Conservation (phyloP, 1,140 invertebrate species). For the Nebria ingens region DNA sequence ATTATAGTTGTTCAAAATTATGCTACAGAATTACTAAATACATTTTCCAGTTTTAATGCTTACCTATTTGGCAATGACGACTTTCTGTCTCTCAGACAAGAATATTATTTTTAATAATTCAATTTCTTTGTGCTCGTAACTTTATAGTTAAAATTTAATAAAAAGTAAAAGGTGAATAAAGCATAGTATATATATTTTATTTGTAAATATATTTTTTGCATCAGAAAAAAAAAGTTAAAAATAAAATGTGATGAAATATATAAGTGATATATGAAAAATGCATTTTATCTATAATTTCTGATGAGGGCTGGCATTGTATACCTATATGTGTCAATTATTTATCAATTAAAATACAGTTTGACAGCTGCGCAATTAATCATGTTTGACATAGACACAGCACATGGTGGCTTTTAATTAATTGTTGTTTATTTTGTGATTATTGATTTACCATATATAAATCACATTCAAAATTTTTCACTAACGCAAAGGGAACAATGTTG, state of each 20-base stretch:
- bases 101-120: not conserved
- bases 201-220: not conserved
- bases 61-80: not conserved
- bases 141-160: not conserved
- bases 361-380: not conserved
- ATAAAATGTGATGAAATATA: too few relatives aligned
- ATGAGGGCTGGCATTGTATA: not conserved
- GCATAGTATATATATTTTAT: not conserved
- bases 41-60: not conserved
- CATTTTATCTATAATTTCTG: too few relatives aligned
- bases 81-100: too few relatives aligned
- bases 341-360: not conserved
- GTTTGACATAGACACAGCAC: not conserved
- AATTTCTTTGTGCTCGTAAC: not conserved
- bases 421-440: slow-evolving; percentile 3
- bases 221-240: too few relatives aligned
- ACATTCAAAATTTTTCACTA: not conserved
- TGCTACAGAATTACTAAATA: not conserved
- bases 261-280: too few relatives aligned
- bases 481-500: too few relatives aligned
- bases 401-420: slow-evolving; percentile 5
- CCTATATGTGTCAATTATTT: slow-evolving; percentile 1
- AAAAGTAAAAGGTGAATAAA: not conserved
- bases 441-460: slow-evolving; percentile 3
- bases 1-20: not conserved